phyloP scores from a whole-genome alignment of 2,797 vertebrate genomes.

The Vipera latastei region DNA sequence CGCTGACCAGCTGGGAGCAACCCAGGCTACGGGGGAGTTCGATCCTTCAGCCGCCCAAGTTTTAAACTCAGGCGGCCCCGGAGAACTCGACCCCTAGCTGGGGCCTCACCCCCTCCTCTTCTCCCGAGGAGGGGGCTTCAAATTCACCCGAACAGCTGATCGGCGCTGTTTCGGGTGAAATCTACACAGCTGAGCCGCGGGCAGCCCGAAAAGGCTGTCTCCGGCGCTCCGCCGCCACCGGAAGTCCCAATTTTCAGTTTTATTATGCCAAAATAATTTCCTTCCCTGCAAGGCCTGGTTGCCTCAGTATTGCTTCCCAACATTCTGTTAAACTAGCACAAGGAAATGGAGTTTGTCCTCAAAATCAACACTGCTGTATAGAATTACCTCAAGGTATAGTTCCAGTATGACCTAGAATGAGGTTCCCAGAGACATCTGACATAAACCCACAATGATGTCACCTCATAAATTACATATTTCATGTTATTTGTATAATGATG shows the following conservation, averaged over 20 bases:
- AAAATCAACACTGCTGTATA: background rate
- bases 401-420: background rate
- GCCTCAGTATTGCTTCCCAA: background rate
- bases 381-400: background rate
- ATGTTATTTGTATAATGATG: background rate
- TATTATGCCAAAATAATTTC: background rate
- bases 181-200: too few species aligned
- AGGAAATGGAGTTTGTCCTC: background rate
- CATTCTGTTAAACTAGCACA: background rate
- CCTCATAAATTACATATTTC: background rate
- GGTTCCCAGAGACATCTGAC: background rate
- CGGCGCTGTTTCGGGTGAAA: too few species aligned
- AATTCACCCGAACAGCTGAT: too few species aligned
- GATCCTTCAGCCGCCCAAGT: too few species aligned
- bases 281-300: background rate
- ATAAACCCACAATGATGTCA: background rate
- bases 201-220: too few species aligned
- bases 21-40: too few species aligned
- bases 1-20: too few species aligned
- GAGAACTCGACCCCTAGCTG: too few species aligned
- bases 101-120: too few species aligned
- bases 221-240: too few species aligned
- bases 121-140: too few species aligned
- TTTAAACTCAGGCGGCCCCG: too few species aligned
- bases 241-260: background rate